phyloP scores from a whole-genome alignment of 1,140 invertebrate species.

The Cydia pomonella region DNA sequence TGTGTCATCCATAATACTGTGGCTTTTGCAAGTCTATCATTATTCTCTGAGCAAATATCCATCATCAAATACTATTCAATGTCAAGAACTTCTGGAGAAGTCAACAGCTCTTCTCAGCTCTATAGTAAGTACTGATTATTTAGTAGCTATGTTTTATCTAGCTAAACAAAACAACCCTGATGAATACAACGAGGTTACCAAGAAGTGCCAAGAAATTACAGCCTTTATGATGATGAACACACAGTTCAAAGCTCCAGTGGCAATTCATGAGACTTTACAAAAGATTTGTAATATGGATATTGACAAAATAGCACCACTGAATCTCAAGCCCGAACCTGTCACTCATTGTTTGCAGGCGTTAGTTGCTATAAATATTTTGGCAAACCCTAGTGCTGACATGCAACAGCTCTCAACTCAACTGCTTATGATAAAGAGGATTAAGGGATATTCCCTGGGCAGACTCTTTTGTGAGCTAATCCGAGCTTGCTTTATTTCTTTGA shows the following conservation, averaged over 20 bases:
- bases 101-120: constrained; percentile 85
- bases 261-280: constrained; percentile 83
- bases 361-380: constrained; percentile 86
- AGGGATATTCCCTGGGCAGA: constrained; percentile 85
- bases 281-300: constrained; percentile 83
- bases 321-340: constrained; percentile 83
- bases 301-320: constrained; percentile 82
- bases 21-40: constrained; percentile 91
- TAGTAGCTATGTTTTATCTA: constrained; percentile 91
- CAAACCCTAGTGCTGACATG: constrained; percentile 89
- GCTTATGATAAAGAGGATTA: constrained; percentile 90
- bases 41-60: constrained; percentile 81
- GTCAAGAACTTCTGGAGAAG: constrained; percentile 85
- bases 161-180: constrained; percentile 88
- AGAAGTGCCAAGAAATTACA: constrained; percentile 88
- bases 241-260: constrained; percentile 79
- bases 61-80: constrained; percentile 77
- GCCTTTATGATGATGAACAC: constrained; percentile 82
- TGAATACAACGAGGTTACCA: constrained; percentile 84
- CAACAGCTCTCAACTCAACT: constrained; percentile 90
- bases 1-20: constrained; percentile 88
- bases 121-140: constrained; percentile 87
- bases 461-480: constrained; percentile 94
- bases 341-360: constrained; percentile 89
- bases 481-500: constrained; percentile 93